phyloP scores from a whole-genome alignment of 2,113 vertebrate species.

The Dinomys branickii region DNA sequence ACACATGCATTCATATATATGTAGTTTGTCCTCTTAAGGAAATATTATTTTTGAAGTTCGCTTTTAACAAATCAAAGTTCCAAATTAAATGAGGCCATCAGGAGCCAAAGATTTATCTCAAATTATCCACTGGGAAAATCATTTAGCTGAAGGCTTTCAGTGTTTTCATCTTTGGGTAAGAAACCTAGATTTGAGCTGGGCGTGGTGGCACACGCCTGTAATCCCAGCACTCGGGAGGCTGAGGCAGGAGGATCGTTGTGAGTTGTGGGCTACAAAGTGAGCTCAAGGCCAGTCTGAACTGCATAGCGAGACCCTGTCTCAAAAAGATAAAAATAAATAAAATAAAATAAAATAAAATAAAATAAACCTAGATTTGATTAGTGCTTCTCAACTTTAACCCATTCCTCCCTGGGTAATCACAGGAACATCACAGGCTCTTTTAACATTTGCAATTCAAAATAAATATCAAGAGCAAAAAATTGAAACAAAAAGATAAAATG shows the following conservation, averaged over 20 bases:
- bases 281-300: too few relatives aligned
- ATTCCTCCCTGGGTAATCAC: background rate
- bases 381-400: background rate
- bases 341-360: too few relatives aligned
- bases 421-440: background rate
- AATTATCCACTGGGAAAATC: background rate
- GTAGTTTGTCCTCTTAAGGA: background rate
- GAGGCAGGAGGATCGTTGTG: too few relatives aligned
- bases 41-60: slow-evolving; percentile 17
- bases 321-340: too few relatives aligned
- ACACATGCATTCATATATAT: background rate
- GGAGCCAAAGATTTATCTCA: background rate
- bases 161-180: background rate
- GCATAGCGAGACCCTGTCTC: too few relatives aligned
- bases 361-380: background rate
- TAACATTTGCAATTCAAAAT: slow-evolving; percentile 47
- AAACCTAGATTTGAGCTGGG: background rate
- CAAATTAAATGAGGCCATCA: background rate
- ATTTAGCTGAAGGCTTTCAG: background rate
- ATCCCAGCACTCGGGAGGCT: too few relatives aligned
- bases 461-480: slow-evolving; percentile 17
- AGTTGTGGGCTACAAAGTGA: too few relatives aligned
- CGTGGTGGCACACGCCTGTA: too few relatives aligned
- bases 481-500: slow-evolving; percentile 29
- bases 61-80: slow-evolving; percentile 10